Conservation (phyloP, 2,797 vertebrate genomes). For the Spheniscus humboldti region DNA sequence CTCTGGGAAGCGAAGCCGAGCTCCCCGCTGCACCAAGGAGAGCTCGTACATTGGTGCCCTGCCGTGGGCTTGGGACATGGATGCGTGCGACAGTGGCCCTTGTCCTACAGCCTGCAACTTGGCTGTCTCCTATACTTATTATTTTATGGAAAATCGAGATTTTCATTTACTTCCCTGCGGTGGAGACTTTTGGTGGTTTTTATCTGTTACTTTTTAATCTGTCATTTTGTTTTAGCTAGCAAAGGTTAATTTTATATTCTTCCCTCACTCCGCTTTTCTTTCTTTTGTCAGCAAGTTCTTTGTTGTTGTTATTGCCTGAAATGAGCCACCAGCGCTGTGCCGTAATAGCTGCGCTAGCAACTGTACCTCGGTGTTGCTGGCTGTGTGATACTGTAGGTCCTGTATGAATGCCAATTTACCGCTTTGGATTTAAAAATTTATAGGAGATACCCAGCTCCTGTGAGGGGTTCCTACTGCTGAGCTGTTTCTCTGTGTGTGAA, state of each 20-base stretch:
- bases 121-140: fast-evolving
- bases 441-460: background rate
- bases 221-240: background rate
- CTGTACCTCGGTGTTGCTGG: background rate
- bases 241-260: slow-evolving; percentile 5
- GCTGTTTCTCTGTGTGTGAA: background rate
- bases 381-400: background rate
- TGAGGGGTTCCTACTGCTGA: background rate
- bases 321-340: background rate
- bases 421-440: background rate
- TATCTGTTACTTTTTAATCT: background rate
- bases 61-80: fast-evolving
- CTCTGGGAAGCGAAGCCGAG: background rate
- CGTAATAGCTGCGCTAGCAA: background rate
- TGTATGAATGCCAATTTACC: background rate
- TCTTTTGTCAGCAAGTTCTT: slow-evolving; percentile 36
- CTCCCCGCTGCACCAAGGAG: fast-evolving
- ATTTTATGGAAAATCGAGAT: fast-evolving
- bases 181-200: background rate
- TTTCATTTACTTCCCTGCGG: background rate
- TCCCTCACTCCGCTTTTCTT: background rate
- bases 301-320: background rate
- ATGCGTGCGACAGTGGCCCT: background rate
- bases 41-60: fast-evolving
- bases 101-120: background rate